A percentile compares a stretch with the other conserved stretches of the same genome.
These are phyloP conservation scores for Atherinosoma microstoma DNA, from an alignment of 2,797 vertebrate species.

Conservation along the genomic window DNA sequence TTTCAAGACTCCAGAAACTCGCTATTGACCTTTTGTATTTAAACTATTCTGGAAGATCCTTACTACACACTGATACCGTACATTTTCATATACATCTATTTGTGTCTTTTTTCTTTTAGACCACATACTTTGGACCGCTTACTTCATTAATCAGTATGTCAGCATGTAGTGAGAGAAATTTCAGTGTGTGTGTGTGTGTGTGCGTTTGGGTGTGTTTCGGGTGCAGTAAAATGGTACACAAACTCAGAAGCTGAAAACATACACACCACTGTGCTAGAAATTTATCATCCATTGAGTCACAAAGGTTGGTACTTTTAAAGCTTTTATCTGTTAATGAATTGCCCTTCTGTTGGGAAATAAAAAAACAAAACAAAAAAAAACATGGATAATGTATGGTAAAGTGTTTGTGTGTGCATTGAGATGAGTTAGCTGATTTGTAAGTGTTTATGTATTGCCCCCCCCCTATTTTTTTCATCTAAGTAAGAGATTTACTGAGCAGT, in stretches of 20 bases:
- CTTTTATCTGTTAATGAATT: constrained; percentile 60
- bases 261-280: not conserved
- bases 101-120: not conserved
- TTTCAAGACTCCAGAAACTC: not conserved
- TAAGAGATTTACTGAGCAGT: constrained; percentile 15
- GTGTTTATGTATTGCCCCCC: constrained; percentile 66
- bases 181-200: not conserved
- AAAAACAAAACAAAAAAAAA: no score
- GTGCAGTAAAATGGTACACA: not conserved
- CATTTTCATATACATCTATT: constrained; percentile 20
- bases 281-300: not conserved
- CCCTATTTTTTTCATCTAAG: constrained; percentile 13
- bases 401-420: constrained; percentile 1
- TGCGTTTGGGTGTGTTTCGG: not conserved
- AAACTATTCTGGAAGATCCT: constrained; percentile 9
- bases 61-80: constrained; percentile 1
- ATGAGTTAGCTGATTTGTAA: constrained; percentile 53
- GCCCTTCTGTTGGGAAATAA: constrained; percentile 22
- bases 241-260: not conserved
- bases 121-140: no score
- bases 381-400: not conserved
- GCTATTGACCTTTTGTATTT: no score
- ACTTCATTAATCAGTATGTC: no score
- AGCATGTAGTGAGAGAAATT: not conserved
- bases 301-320: constrained; percentile 35